Evolutionary conservation across 2,113 vertebrate genomes (phyloP).

Genomic region (Turnix velox): DNA sequence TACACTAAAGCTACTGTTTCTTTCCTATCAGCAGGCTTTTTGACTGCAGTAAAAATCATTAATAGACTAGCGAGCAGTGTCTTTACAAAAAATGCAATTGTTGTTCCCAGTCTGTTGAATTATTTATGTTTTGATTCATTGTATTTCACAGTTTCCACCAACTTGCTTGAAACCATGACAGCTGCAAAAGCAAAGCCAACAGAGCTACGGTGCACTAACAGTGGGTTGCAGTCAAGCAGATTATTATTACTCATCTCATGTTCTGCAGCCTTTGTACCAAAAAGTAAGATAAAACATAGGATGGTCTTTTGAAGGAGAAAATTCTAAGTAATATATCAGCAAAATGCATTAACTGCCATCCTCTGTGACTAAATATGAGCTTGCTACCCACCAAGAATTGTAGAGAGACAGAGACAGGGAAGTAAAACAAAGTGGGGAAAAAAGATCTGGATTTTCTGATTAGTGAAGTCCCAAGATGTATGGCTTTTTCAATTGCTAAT

Average conservation of each 20-base stretch:
- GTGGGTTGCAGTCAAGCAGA: not conserved
- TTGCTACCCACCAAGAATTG: not conserved
- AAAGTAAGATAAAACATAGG: not conserved
- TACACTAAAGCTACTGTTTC: not conserved
- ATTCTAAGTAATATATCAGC: not conserved
- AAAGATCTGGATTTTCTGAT: not conserved
- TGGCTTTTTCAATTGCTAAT: not conserved
- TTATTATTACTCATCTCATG: not conserved
- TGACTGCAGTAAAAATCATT: not conserved
- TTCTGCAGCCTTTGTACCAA: not conserved
- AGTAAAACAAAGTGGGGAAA: not conserved
- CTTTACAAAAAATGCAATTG: not conserved
- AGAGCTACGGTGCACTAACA: not conserved
- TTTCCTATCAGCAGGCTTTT: not conserved
- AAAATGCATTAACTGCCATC: not conserved
- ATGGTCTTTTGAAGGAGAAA: not conserved
- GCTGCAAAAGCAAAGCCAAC: not conserved
- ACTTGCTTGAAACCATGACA: not conserved
- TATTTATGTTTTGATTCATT: not conserved
- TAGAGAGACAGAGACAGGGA: not conserved
- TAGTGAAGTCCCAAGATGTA: not conserved
- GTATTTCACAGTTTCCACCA: not conserved
- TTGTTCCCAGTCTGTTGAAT: not conserved
- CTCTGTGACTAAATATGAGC: not conserved
- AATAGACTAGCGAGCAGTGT: not conserved